A percentile compares a stretch with the other conserved stretches of the same genome.
phyloP scores from a whole-genome alignment of 2,797 vertebrate genomes.

The Manis pentadactyla region DNA sequence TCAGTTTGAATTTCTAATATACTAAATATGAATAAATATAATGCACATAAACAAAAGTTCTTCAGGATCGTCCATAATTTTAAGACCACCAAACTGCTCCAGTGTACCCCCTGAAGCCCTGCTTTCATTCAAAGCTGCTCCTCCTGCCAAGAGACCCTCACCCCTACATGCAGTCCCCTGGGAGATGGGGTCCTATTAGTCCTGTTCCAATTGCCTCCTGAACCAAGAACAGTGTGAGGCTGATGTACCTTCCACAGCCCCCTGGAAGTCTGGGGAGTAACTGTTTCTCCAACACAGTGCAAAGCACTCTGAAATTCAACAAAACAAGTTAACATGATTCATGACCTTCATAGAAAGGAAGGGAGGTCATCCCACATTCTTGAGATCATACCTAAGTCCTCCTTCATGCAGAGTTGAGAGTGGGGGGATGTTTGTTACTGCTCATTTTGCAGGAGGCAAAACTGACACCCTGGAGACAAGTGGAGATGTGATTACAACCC shows the following conservation, averaged over 20 bases:
- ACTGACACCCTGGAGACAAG: neutral
- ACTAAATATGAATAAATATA: neutral
- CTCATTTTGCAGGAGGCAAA: neutral
- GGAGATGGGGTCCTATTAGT: neutral
- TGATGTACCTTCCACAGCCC: neutral
- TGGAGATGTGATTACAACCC: neutral
- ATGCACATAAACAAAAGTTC: neutral
- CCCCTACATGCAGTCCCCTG: neutral
- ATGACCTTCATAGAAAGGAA: neutral
- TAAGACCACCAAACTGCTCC: neutral
- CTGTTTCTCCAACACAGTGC: neutral
- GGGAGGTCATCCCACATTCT: neutral
- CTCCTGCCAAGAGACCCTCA: neutral
- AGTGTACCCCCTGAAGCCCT: neutral
- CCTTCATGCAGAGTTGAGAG: neutral
- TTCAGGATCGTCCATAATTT: neutral
- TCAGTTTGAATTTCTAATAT: slow-evolving; percentile 33
- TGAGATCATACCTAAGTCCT: neutral
- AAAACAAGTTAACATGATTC: neutral
- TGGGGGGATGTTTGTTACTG: neutral
- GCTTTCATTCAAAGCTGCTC: neutral
- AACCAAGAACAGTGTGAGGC: neutral
- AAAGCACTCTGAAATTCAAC: neutral
- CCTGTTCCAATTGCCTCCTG: neutral
- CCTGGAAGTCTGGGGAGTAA: neutral